Evolutionary conservation across 2,113 vertebrate genomes (phyloP).

Genomic region (Mirounga angustirostris): DNA sequence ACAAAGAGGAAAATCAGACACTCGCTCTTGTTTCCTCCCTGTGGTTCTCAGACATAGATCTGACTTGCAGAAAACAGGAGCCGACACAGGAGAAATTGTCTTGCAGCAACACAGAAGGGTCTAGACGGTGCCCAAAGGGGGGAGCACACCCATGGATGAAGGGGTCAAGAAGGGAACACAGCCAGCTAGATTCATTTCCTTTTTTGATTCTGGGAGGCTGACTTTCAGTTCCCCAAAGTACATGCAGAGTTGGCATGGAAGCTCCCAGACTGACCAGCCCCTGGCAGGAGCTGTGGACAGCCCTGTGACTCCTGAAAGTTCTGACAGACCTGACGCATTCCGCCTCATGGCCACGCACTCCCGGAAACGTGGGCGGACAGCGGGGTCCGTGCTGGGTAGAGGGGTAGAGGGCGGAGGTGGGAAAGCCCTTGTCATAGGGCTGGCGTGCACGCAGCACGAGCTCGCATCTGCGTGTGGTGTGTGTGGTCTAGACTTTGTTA

Average conservation of each 20-base stretch:
- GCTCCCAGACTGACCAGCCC: background rate
- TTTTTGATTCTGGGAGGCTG: constrained; percentile 82
- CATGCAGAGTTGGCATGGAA: constrained; percentile 42
- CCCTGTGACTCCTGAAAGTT: background rate
- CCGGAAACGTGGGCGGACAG: fast-evolving
- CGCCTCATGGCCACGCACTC: background rate
- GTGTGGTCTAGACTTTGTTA: background rate
- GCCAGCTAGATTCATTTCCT: constrained; percentile 86
- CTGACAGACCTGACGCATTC: fast-evolving
- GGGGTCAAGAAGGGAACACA: background rate
- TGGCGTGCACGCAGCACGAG: fast-evolving
- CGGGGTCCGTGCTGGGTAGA: background rate
- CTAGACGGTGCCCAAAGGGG: background rate
- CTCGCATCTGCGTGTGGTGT: fast-evolving
- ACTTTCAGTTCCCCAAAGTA: constrained; percentile 89
- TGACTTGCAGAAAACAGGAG: background rate
- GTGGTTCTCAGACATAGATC: background rate
- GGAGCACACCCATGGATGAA: fast-evolving
- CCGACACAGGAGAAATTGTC: constrained; percentile 44
- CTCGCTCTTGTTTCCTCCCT: fast-evolving
- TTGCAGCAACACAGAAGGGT: background rate
- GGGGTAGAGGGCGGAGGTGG: background rate
- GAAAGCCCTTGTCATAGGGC: fast-evolving
- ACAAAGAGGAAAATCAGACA: background rate
- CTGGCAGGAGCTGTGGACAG: background rate